Evolutionary conservation across 2,888 invertebrate genomes (phyloP), one percentile per base, ranked within the genome.

Genomic region (Platycheirus rosarum): DNA sequence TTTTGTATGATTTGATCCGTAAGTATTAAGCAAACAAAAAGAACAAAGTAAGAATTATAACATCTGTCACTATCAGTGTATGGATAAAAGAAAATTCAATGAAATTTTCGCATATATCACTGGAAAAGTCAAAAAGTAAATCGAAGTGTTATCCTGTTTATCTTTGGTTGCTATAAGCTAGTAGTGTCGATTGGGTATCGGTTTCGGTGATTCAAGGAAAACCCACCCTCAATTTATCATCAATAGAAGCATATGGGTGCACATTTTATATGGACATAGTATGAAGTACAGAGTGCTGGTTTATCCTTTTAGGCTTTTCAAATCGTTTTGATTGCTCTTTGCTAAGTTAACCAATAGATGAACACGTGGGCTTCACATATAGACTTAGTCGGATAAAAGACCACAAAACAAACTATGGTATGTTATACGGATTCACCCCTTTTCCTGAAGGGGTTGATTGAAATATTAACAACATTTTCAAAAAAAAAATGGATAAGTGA

Each of bases 161-260:
- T 29, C 14, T 57, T 35, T 35, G 63, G 16, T 57, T 13, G 8
- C 16, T 13, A 35, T n/a, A n/a, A 32, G 55, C 13, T 13, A 48
- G 51, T 37, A 2, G 51, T 13, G 37, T 13, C 5, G n/a, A n/a
- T n/a, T n/a, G n/a, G n/a, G n/a, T n/a, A n/a, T n/a, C n/a, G n/a
- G n/a, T n/a, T n/a, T n/a, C n/a, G n/a, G n/a, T n/a, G n/a, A n/a
- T n/a, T n/a, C n/a, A n/a, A n/a, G n/a, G n/a, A n/a, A n/a, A n/a
- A 40, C 4, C 37, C 76, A 76, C 80, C 80, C 80, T 82, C 80
- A 62, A 71, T 76, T 55, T 71, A 44, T 62, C 42, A 62, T 42
- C 53, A 66, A 80, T 65, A 42, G 9, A 37, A 63, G 62, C 66
- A 76, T 66, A 80, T 62, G 80, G 65, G 65, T 75, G 57, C 14